Percentiles rank a stretch among this genome's conserved stretches.
Evolutionary conservation across 2,113 vertebrate genomes (phyloP).

Genomic region (Zosterops borbonicus): DNA sequence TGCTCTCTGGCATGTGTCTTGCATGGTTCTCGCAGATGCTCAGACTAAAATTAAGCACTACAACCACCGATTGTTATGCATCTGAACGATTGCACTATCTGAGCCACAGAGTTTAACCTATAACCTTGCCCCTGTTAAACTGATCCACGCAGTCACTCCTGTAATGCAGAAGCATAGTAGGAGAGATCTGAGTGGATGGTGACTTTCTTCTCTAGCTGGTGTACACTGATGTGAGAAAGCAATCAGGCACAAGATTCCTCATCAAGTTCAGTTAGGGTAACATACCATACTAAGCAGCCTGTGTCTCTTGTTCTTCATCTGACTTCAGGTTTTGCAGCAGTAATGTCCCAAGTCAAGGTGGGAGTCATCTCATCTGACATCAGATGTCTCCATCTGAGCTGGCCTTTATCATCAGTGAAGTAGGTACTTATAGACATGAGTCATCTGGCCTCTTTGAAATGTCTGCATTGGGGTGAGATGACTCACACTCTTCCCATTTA

Average conservation of each 20-base stretch:
- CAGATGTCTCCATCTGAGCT: background rate
- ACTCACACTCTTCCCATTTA: background rate
- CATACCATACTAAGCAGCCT: background rate
- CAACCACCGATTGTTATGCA: accelerated
- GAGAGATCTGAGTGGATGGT: background rate
- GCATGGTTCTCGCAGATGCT: background rate
- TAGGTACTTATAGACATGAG: background rate
- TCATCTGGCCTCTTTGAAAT: background rate
- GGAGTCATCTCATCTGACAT: background rate
- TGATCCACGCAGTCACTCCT: background rate
- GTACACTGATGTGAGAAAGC: background rate
- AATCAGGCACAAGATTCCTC: background rate
- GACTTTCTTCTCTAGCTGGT: background rate
- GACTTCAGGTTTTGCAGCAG: background rate
- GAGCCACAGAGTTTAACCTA: background rate
- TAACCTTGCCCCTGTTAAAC: background rate
- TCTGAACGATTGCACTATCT: accelerated
- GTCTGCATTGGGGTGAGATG: background rate
- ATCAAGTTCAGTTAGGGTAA: background rate
- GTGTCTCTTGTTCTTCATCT: background rate
- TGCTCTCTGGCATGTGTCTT: background rate
- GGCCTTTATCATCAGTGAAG: background rate
- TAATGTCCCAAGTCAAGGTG: background rate
- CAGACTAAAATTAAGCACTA: background rate
- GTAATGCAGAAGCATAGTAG: background rate